A percentile compares a stretch with the other conserved stretches of the same genome.
phyloP scores from a whole-genome alignment of 2,888 invertebrate species.

The Balanococcus diminutus region DNA sequence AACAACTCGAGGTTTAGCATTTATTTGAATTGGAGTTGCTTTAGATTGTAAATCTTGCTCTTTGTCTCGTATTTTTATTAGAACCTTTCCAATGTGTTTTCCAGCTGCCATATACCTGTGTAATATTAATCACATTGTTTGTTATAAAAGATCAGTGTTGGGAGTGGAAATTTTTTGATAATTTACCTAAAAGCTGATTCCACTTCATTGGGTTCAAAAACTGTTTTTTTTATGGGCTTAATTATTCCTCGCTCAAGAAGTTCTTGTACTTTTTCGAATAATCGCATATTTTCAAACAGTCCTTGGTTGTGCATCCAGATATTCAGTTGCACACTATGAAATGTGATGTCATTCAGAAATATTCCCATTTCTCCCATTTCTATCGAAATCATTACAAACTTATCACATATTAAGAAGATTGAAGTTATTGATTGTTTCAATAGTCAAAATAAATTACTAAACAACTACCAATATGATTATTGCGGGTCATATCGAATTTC shows the following conservation, averaged over 20 bases:
- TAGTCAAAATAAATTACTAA: too few species aligned
- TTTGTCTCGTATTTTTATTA: conserved; percentile 65
- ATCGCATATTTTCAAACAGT: too few species aligned
- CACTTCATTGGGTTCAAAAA: conserved; percentile 70
- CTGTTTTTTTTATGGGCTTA: conserved; percentile 70
- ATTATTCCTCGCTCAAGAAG: conserved; percentile 73
- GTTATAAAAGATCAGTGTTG: too few species aligned
- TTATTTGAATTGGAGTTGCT: conserved; percentile 58
- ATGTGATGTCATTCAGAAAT: conserved; percentile 74
- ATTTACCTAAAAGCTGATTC: conserved; percentile 73
- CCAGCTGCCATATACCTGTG: conserved; percentile 66
- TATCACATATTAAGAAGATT: too few species aligned
- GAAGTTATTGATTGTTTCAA: too few species aligned
- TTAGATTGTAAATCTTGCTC: conserved; percentile 61
- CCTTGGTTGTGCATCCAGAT: too few species aligned
- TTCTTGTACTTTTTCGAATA: conserved; percentile 64
- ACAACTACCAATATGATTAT: too few species aligned
- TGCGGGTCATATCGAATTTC: too few species aligned
- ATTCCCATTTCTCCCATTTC: conserved; percentile 69
- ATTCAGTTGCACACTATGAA: conserved; percentile 77
- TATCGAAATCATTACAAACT: too few species aligned
- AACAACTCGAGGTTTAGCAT: conserved; percentile 63
- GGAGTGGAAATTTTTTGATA: too few species aligned
- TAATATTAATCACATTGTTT: too few species aligned
- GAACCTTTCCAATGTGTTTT: conserved; percentile 82